Evolutionary conservation across 2,113 vertebrate genomes (phyloP), one percentile per base, ranked within the genome.

Genomic region (Pseudopodoces humilis): DNA sequence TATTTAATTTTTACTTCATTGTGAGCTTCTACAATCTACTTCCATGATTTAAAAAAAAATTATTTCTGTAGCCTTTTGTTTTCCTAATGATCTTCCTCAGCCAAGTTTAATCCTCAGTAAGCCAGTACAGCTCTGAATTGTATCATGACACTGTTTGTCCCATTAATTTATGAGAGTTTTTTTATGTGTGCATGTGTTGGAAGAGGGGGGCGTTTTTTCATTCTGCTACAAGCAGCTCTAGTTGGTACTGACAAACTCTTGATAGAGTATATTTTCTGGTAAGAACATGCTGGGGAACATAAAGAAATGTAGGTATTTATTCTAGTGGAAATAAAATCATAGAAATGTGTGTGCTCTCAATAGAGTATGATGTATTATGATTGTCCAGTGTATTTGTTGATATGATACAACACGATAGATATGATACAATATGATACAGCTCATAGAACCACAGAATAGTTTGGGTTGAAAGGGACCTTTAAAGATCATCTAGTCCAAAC

Each of bases 41-140:
- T 68, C 13, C 15, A 17, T 62, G 20, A 78, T 91, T 91, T 53
- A 25, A 68, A 85, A 85, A 85, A 83, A 59, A 59, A 74, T 1
- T 52, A 37, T 64, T 84, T 92, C 72, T 27, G 4, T 37, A 60
- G 24, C 27, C 53, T 49, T 94, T 88, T 91, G 55, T 90, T 95
- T 92, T 91, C n/a, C 62, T 91, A 89, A 69, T 60, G 55, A 87
- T 86, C 53, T 86, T 72, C 62, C 37, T 86, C 28, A 82, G 68
- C 39, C 68, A 84, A 86, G 39, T 88, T 91, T 88, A 92, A 67
- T 85, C 67, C 56, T 74, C 60, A 78, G 68, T 94, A 84, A 91
- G 58, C 41, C 88, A 47, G 24, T 46, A 44, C 41, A 68, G 58
- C 49, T 88, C 53, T 91, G 86, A 90, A 77, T 82, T 82, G 31